Evolutionary conservation across 2,888 invertebrate genomes (phyloP).

Genomic region (Erebia ligea): DNA sequence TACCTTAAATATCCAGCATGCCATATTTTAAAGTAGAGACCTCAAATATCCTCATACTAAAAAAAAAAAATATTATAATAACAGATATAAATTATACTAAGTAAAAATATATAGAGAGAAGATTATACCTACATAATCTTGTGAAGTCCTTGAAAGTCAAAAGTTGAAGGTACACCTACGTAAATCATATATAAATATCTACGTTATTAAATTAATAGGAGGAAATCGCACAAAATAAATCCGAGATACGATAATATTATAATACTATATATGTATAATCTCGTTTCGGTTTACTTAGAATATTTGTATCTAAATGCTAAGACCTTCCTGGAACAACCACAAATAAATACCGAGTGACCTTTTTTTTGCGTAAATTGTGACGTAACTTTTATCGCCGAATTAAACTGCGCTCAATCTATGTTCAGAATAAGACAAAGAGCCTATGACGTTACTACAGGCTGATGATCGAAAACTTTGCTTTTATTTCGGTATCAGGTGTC

Average conservation of each 20-base stretch:
- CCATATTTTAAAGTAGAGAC: too few relatives aligned
- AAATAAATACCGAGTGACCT: not conserved
- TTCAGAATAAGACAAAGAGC: slow-evolving; percentile 26
- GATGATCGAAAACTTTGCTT: slow-evolving; percentile 40
- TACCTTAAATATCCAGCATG: too few relatives aligned
- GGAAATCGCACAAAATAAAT: not conserved
- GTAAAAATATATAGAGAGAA: not conserved
- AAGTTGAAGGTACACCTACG: not conserved
- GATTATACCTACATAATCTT: too few relatives aligned
- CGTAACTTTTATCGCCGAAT: not conserved
- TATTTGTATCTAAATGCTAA: not conserved
- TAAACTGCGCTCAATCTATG: slow-evolving; percentile 50
- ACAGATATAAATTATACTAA: too few relatives aligned
- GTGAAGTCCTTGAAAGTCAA: not conserved
- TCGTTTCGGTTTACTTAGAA: not conserved
- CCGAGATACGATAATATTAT: not conserved
- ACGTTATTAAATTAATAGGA: not conserved
- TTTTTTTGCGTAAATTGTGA: not conserved
- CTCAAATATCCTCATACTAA: too few relatives aligned
- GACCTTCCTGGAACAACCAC: not conserved
- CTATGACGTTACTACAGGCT: slow-evolving; percentile 21
- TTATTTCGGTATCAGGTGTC: slow-evolving; percentile 78
- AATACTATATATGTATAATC: too few relatives aligned
- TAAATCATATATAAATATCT: too few relatives aligned
- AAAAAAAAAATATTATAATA: too few relatives aligned